Conservation (phyloP, 1,140 invertebrate genomes). For the Proales similis region DNA sequence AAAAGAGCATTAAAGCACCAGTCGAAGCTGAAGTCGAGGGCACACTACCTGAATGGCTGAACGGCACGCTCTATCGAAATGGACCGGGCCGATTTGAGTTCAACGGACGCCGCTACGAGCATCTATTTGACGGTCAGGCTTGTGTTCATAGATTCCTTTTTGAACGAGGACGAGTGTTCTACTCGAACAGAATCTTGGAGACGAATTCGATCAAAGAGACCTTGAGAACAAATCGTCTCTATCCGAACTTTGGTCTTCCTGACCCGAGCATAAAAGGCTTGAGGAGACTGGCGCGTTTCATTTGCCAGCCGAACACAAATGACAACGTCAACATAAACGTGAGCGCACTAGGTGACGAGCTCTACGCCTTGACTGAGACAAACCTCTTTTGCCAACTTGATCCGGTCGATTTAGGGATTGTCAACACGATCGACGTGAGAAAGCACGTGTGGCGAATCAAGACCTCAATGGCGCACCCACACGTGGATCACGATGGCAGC, state of each 20-base stretch:
- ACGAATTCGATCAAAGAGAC: conserved; percentile 2
- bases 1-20: background rate
- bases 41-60: conserved; percentile 68
- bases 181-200: conserved; percentile 31
- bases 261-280: background rate
- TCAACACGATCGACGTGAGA: conserved; percentile 4
- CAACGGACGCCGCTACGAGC: conserved; percentile 67
- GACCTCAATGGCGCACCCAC: conserved; percentile 22
- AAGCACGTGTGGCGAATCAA: background rate
- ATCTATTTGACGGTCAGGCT: conserved; percentile 78
- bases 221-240: conserved; percentile 3
- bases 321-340: conserved; percentile 31
- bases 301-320: conserved; percentile 3
- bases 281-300: background rate
- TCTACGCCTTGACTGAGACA: conserved; percentile 20
- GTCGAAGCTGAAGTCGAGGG: conserved; percentile 46
- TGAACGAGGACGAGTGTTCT: conserved; percentile 13
- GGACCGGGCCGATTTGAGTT: conserved; percentile 73
- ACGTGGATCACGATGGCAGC: conserved; percentile 16
- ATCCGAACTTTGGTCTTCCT: conserved; percentile 16
- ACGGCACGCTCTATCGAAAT: conserved; percentile 69
- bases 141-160: conserved; percentile 67
- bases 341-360: conserved; percentile 2
- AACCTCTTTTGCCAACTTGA: conserved; percentile 18
- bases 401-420: background rate